These are phyloP conservation scores for Oxyura jamaicensis DNA, from an alignment of 2,113 vertebrate species.

Conservation along the genomic window DNA sequence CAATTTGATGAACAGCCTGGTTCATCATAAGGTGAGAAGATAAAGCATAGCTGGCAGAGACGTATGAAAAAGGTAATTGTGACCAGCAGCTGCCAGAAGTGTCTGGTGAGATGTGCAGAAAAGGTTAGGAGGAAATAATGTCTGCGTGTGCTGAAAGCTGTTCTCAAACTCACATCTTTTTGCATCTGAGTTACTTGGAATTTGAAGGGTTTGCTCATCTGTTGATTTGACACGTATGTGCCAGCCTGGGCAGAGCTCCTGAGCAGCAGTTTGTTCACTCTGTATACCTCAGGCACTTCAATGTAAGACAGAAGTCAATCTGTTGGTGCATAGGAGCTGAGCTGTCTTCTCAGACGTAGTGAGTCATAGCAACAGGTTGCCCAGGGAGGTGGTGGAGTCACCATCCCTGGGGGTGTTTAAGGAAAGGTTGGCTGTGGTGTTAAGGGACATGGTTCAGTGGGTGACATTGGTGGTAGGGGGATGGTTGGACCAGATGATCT, in stretches of 20 bases:
- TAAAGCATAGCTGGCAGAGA: background rate
- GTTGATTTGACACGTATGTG: background rate
- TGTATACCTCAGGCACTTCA: background rate
- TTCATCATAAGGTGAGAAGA: background rate
- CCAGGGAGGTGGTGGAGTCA: no score
- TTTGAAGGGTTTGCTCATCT: background rate
- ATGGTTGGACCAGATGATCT: no score
- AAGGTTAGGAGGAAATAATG: background rate
- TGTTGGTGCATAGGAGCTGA: background rate
- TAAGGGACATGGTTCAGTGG: no score
- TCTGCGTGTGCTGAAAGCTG: background rate
- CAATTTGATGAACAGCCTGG: background rate
- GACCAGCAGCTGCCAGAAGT: background rate
- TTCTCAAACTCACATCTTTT: fast-evolving
- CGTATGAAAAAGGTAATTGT: background rate
- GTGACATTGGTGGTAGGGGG: no score
- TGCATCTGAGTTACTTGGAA: background rate
- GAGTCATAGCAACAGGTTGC: no score
- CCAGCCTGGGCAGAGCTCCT: background rate
- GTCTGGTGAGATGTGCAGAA: background rate
- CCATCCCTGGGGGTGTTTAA: no score
- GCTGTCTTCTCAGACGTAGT: background rate
- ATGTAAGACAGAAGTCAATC: background rate
- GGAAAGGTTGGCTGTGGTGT: no score
- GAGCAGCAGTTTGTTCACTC: background rate